Base-by-base conservation (phyloP, 2,888 invertebrate species). In the Corbicula japonica region DNA sequence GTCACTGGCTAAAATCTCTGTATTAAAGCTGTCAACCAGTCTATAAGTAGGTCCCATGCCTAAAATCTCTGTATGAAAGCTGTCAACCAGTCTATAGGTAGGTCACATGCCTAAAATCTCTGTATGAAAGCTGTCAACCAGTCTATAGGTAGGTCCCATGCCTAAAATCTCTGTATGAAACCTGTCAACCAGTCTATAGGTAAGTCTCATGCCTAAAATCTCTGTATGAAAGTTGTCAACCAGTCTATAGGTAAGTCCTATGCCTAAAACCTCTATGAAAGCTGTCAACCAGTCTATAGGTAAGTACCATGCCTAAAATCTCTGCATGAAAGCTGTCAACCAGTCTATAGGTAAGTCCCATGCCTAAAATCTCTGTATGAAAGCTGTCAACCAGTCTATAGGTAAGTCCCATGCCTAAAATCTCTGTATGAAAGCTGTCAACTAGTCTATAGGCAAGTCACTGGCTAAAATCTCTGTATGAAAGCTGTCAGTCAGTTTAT, bases 111-210 rank as follows among this genome's bases (percentile, higher is more conserved):
- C n/a, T n/a, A 98, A 93, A 98, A 97, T 92, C 94, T 98, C 52
- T 99, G 99, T 92, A 97, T 99, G 96, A 99, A 99, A 94, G 97
- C 98, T 26, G 98, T 99, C 0, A 99, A 99, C 94, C 99, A 99
- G 92, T 98, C 98, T n/a, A n/a, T n/a, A 1, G 98, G 98, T 6
- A 95, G 95, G 86, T 94, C 95, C 62, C 97, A 97, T 91, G 98
- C 98, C 92, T 98, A 98, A 93, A 98, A 97, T 92, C 94, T 98
- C 52, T 99, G 99, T 92, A 97, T 99, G 96, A 99, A 99, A 94
- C 97, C 98, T 26, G 98, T 99, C 0, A 99, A 99, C 94, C 99
- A 99, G 92, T 98, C 98, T n/a, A n/a, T n/a, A 1, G 98, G 98
- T 6, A 95, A 95, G 86, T 94, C 95, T 63, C 97, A 97, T 91